Evolutionary conservation across 2,113 vertebrate genomes (phyloP), one percentile per base, ranked within the genome.

Genomic region (Lepidothrix coronata): DNA sequence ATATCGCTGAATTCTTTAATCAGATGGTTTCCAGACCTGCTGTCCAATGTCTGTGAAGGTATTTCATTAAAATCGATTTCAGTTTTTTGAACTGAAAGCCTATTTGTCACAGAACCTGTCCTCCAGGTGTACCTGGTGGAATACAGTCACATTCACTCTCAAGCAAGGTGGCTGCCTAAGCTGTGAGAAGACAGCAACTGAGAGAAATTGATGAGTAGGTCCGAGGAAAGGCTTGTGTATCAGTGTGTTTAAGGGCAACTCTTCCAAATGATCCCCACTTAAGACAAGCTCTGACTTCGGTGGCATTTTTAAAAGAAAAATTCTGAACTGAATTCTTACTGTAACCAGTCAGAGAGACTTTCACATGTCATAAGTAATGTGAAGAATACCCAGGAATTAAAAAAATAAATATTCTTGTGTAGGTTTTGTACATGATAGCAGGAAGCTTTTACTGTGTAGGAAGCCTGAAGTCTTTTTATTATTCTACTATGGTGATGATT

Each of bases 381-480:
- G 44, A 78, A 91, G 92, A 85, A 81, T 49, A 65, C 8, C 17
- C 73, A 75, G 23, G 28, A 82, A 57, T 67, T 81, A 2, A 84
- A 78, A 84, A 91, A 68, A 28, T 8, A 78, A 58, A 78, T 75
- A 58, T 23, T 43, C 33, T 63, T 57, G 8, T 65, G 68, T 71
- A 63, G 51, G 73, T 62, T 95, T 92, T 78, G 61, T 52, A 89
- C 30, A 28, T 57, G 68, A 81, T 33, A 78, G 55, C 63, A 44
- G 61, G 33, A 85, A 91, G 71, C 23, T 88, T 77, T 84, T 74
- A 39, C 30, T 84, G 57, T 55, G 80, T 78, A 37, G 93, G 73
- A 95, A 72, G 70, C 52, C 46, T 85, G 43, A 95, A 95, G 24
- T 74, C 8, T 93, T 92, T 59, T 59, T 72, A 79, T 76, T 92